Evolutionary conservation across 1,140 invertebrate species (phyloP).

Genomic region (Drosophila ohnishii): DNA sequence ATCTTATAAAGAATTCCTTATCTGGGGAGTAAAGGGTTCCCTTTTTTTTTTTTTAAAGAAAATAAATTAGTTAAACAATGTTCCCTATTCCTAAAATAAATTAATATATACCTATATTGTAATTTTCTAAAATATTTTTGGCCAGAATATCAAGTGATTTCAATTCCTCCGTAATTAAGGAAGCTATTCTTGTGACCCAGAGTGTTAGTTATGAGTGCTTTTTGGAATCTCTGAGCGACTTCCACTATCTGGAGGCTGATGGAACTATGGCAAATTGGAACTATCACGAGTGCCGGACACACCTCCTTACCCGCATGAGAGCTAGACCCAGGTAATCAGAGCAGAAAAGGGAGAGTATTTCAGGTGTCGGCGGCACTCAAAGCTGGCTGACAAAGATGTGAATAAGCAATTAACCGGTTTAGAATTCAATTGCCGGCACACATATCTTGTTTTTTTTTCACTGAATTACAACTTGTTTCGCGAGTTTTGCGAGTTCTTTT

Average conservation of each 20-base stretch:
- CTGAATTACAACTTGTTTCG: conserved; percentile 41
- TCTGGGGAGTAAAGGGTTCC: background rate
- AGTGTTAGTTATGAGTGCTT: background rate
- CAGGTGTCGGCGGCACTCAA: conserved; percentile 20
- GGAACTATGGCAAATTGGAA: background rate
- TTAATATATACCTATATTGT: background rate
- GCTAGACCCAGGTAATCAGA: background rate
- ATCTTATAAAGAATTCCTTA: background rate
- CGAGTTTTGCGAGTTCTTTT: conserved; percentile 10
- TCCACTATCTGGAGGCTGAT: background rate
- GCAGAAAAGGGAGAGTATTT: conserved; percentile 20
- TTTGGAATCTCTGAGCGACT: background rate
- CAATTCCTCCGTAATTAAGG: background rate
- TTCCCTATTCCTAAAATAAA: background rate
- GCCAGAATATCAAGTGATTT: background rate
- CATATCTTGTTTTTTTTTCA: conserved; percentile 4
- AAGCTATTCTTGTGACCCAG: background rate
- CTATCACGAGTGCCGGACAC: conserved; percentile 7
- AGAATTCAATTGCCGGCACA: conserved; percentile 18
- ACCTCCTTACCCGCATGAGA: conserved; percentile 7
- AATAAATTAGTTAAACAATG: background rate
- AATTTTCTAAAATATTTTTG: background rate
- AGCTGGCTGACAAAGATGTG: background rate
- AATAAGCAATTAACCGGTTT: conserved; percentile 58
- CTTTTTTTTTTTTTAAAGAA: background rate